phyloP scores from a whole-genome alignment of 2,888 invertebrate genomes.

The Aleiodes alternator region DNA sequence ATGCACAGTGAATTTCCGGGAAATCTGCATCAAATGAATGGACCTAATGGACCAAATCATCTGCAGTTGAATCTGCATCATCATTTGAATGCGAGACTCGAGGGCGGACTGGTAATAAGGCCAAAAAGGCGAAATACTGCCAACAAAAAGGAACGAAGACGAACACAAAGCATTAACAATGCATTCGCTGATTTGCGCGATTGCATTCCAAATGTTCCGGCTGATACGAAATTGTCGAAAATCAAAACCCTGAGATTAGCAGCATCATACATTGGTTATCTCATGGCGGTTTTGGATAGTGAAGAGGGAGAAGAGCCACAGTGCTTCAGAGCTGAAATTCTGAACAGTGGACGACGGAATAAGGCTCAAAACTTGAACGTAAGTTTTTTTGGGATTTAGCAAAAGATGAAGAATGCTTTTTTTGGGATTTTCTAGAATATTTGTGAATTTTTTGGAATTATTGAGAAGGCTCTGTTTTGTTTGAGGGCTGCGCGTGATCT shows the following conservation, averaged over 20 bases:
- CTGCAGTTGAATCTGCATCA: conserved; percentile 54
- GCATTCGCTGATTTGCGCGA: conserved; percentile 95
- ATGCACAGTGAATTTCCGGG: conserved; percentile 42
- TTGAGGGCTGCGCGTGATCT: too few species aligned
- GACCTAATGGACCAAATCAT: conserved; percentile 75
- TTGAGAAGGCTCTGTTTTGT: too few species aligned
- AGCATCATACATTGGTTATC: conserved; percentile 93
- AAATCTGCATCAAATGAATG: conserved; percentile 62
- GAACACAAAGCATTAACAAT: conserved; percentile 96
- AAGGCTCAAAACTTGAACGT: conserved; percentile 63
- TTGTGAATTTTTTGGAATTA: too few species aligned
- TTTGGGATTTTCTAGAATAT: too few species aligned
- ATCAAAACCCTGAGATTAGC: conserved; percentile 96
- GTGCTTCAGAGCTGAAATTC: conserved; percentile 92
- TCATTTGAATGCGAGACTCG: conserved; percentile 53
- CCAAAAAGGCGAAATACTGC: conserved; percentile 89
- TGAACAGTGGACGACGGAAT: conserved; percentile 68
- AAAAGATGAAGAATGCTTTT: too few species aligned
- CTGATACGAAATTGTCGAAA: conserved; percentile 96
- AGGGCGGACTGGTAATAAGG: conserved; percentile 56
- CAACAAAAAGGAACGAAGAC: conserved; percentile 94
- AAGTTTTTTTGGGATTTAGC: not conserved
- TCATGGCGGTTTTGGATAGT: conserved; percentile 92
- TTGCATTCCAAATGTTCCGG: conserved; percentile 97
- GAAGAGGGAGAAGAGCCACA: conserved; percentile 87